Evolutionary conservation across 2,797 vertebrate species (phyloP).

Genomic region (Schizopygopsis pylzovi): DNA sequence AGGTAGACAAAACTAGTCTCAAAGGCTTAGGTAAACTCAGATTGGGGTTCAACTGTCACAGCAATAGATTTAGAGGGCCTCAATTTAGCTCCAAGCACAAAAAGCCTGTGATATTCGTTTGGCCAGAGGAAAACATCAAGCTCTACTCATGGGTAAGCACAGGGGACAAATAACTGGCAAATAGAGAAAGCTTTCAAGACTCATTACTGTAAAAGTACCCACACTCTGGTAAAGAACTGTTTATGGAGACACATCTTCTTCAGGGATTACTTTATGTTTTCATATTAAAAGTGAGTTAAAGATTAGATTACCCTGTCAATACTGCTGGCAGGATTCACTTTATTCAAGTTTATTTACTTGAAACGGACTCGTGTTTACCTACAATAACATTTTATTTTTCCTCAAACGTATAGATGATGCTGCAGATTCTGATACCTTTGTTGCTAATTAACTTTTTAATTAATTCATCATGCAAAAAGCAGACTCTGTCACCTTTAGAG

Average conservation of each 20-base stretch:
- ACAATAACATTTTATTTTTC: not conserved
- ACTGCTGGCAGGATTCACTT: not conserved
- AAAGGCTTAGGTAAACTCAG: conserved; percentile 20
- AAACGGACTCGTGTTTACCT: not conserved
- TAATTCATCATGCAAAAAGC: conserved; percentile 45
- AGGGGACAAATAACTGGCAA: conserved; percentile 28
- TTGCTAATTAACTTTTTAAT: conserved; percentile 14
- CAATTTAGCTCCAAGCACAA: conserved; percentile 23
- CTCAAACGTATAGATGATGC: conserved; percentile 1
- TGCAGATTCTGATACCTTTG: not conserved
- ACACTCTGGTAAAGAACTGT: conserved; percentile 32
- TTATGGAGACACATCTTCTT: conserved; percentile 30
- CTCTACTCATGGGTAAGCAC: conserved; percentile 42
- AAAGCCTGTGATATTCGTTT: conserved; percentile 41
- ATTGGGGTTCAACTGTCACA: conserved; percentile 29
- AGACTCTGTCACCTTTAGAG: conserved; percentile 35
- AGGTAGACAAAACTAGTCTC: conserved; percentile 37
- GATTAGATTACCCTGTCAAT: not conserved
- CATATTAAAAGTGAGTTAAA: conserved; percentile 1
- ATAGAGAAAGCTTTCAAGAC: conserved; percentile 48
- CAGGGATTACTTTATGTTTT: conserved; percentile 36
- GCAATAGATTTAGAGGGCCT: conserved; percentile 13
- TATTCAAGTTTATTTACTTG: not conserved
- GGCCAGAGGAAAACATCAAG: conserved; percentile 37
- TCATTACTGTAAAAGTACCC: conserved; percentile 44